A percentile compares a stretch with the other conserved stretches of the same genome.
Evolutionary conservation across 2,888 invertebrate genomes (phyloP).

Genomic region (Acleris emargana): DNA sequence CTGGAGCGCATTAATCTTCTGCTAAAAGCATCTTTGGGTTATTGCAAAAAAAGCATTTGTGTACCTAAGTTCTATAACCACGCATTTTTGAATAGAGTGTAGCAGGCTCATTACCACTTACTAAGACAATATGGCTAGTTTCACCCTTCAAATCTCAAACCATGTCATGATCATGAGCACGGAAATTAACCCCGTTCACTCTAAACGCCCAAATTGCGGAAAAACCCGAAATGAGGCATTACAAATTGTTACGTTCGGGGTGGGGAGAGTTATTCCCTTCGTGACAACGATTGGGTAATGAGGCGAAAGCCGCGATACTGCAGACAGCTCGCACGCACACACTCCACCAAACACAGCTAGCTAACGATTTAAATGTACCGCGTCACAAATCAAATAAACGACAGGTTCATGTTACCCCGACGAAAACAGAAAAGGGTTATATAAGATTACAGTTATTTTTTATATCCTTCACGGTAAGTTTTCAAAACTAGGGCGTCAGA

Average conservation of each 20-base stretch:
- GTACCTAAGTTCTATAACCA: not conserved
- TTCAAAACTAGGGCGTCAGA: too few species aligned
- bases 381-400: slow-evolving; percentile 10
- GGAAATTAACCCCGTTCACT: slow-evolving; percentile 17
- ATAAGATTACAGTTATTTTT: too few species aligned
- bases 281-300: slow-evolving; percentile 43
- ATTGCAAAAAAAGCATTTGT: not conserved
- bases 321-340: slow-evolving; percentile 33
- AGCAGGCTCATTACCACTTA: too few species aligned
- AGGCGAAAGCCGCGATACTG: slow-evolving; percentile 45
- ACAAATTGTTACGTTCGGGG: slow-evolving; percentile 30
- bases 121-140: too few species aligned
- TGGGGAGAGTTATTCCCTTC: slow-evolving; percentile 16
- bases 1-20: slow-evolving; percentile 27
- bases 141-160: not conserved
- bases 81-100: not conserved
- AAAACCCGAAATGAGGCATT: slow-evolving; percentile 26
- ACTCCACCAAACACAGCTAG: not conserved
- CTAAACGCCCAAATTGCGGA: slow-evolving; percentile 14
- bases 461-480: too few species aligned
- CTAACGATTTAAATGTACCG: slow-evolving; percentile 3
- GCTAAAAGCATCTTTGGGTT: slow-evolving; percentile 21
- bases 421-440: too few species aligned
- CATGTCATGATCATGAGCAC: slow-evolving; percentile 13
- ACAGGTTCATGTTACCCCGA: too few species aligned